These are phyloP conservation scores for Colletes gigas DNA, from an alignment of 1,140 invertebrate species.

Conservation along the genomic window DNA sequence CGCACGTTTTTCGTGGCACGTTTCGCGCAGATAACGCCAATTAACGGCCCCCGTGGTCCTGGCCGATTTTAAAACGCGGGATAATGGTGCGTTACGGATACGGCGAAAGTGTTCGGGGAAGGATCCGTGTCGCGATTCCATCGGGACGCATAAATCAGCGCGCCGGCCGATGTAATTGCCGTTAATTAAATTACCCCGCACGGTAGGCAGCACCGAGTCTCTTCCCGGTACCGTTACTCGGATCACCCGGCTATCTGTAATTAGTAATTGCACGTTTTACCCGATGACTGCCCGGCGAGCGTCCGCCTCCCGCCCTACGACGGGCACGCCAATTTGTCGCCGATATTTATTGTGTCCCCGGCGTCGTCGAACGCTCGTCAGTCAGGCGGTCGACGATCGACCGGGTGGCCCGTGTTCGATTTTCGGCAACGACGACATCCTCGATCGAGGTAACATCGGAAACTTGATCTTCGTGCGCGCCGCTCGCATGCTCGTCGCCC, in stretches of 20 bases:
- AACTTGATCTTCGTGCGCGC: conserved; percentile 18
- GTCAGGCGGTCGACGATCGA: conserved; percentile 15
- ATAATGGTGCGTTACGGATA: conserved; percentile 44
- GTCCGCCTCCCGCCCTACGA: neutral
- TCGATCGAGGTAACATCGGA: neutral
- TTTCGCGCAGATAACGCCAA: conserved; percentile 54
- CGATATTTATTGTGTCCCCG: conserved; percentile 35
- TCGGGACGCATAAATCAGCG: conserved; percentile 55
- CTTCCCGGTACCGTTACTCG: conserved; percentile 54
- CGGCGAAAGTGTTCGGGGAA: conserved; percentile 52
- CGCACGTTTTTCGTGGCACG: conserved; percentile 21
- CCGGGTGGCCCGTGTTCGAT: conserved; percentile 17
- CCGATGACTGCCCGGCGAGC: conserved; percentile 22
- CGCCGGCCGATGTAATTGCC: conserved; percentile 58
- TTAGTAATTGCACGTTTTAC: conserved; percentile 62
- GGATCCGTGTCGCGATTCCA: conserved; percentile 46
- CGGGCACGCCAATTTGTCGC: conserved; percentile 55
- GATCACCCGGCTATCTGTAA: conserved; percentile 59
- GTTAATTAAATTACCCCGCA: conserved; percentile 65
- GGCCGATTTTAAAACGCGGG: conserved; percentile 25
- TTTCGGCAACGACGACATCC: neutral
- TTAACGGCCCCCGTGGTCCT: conserved; percentile 23
- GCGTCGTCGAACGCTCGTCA: neutral
- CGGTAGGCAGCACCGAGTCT: conserved; percentile 4
- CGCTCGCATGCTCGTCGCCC: neutral